These are phyloP conservation scores for Stegastes partitus DNA, from an alignment of 2,113 vertebrate species.

Conservation along the genomic window DNA sequence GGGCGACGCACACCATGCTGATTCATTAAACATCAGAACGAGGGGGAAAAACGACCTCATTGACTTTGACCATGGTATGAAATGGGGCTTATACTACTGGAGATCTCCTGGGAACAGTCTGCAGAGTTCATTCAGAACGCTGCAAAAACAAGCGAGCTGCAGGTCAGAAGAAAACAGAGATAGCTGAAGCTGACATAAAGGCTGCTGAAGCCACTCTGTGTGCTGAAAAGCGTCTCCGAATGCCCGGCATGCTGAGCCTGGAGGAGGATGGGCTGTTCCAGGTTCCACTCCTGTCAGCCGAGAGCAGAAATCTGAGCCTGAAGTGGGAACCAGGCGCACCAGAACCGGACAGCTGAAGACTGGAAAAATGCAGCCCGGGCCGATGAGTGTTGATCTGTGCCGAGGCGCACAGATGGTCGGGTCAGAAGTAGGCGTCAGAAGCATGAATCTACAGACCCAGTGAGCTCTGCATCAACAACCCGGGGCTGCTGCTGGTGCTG, in stretches of 20 bases:
- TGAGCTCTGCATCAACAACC: neutral
- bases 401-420: neutral
- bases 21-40: neutral
- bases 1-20: neutral
- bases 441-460: neutral
- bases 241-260: neutral
- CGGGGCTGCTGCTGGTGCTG: neutral
- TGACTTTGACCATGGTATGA: neutral
- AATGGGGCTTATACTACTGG: neutral
- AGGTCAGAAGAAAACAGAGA: neutral
- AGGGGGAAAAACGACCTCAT: neutral
- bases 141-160: neutral
- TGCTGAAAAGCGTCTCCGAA: neutral
- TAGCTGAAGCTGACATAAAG: neutral
- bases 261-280: neutral
- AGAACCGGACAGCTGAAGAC: neutral
- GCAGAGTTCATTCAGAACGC: neutral
- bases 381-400: conserved; percentile 1
- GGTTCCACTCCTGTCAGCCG: neutral
- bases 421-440: neutral
- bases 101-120: neutral
- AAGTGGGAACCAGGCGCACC: neutral
- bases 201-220: neutral
- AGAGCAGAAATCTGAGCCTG: neutral
- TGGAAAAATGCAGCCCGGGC: neutral